These are phyloP conservation scores for Ceratoteleas bidentatus DNA, from an alignment of 1,140 invertebrate species.

Conservation along the genomic window DNA sequence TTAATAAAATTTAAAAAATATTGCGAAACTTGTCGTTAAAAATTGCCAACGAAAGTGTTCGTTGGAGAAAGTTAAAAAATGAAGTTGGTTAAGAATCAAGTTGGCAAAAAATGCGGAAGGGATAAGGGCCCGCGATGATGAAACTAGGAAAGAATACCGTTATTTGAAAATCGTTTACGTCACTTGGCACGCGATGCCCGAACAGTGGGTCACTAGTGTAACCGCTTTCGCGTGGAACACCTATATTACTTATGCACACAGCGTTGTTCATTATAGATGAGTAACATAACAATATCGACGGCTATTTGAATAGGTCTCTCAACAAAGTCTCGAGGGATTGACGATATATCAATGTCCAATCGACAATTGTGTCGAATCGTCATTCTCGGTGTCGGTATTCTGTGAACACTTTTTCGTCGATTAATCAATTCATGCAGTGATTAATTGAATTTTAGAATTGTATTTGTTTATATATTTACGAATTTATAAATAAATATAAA, in stretches of 20 bases:
- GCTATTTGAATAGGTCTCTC: constrained; percentile 45
- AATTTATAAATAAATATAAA: no score
- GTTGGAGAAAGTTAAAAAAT: constrained; percentile 24
- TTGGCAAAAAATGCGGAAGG: no score
- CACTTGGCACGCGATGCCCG: constrained; percentile 63
- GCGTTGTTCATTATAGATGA: constrained; percentile 60
- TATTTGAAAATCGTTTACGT: constrained; percentile 71
- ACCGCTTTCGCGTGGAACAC: constrained; percentile 70
- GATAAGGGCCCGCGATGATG: constrained; percentile 58
- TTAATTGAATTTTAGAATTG: no score
- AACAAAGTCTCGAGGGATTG: constrained; percentile 24
- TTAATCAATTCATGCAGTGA: no score
- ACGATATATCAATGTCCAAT: constrained; percentile 16
- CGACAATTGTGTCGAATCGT: constrained; percentile 23
- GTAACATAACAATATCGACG: constrained; percentile 56
- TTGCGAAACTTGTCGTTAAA: no score
- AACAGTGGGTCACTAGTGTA: constrained; percentile 71
- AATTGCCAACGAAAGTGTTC: constrained; percentile 18
- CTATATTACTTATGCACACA: constrained; percentile 64
- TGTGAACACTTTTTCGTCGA: no score
- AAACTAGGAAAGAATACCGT: constrained; percentile 71
- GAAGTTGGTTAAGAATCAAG: constrained; percentile 1
- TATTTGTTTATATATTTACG: no score
- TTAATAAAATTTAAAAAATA: no score
- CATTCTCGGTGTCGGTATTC: constrained; percentile 4